phyloP scores from a whole-genome alignment of 1,140 invertebrate species.

The Drosophila sp. region DNA sequence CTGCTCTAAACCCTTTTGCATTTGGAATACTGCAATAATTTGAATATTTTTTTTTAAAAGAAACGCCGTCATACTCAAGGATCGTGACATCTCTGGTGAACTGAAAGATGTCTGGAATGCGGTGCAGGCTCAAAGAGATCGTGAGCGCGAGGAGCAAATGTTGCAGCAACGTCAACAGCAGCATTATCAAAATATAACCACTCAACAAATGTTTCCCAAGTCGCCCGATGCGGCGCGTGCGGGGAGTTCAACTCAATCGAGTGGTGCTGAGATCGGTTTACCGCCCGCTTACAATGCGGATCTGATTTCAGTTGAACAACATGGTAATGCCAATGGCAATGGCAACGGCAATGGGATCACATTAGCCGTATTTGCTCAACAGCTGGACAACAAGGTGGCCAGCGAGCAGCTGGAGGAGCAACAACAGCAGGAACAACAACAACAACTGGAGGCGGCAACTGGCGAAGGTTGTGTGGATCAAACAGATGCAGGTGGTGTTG shows the following conservation, averaged over 20 bases:
- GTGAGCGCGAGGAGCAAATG: conserved; percentile 85
- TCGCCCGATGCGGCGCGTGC: conserved; percentile 66
- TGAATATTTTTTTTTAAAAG: conserved; percentile 45
- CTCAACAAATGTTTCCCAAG: conserved; percentile 83
- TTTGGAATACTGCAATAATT: not conserved
- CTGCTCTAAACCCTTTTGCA: too few relatives aligned
- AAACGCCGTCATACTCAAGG: conserved; percentile 88
- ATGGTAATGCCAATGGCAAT: conserved; percentile 21
- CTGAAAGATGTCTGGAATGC: conserved; percentile 90
- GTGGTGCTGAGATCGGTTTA: conserved; percentile 40
- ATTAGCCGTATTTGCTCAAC: conserved; percentile 70
- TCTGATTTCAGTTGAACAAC: conserved; percentile 57
- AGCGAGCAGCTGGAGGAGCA: conserved; percentile 55
- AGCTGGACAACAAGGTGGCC: conserved; percentile 74
- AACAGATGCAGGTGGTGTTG: conserved; percentile 54
- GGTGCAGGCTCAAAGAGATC: conserved; percentile 88
- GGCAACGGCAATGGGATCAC: conserved; percentile 52
- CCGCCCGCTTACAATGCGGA: conserved; percentile 63
- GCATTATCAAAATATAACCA: conserved; percentile 80
- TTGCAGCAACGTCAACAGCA: conserved; percentile 78
- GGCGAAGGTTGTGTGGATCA: conserved; percentile 63
- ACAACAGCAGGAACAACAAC: conserved; percentile 24
- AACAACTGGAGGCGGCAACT: conserved; percentile 1
- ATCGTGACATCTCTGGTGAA: conserved; percentile 89
- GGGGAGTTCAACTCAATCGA: conserved; percentile 52